Base-by-base conservation (phyloP, 2,113 vertebrate species). In the Crotalus viridis region DNA sequence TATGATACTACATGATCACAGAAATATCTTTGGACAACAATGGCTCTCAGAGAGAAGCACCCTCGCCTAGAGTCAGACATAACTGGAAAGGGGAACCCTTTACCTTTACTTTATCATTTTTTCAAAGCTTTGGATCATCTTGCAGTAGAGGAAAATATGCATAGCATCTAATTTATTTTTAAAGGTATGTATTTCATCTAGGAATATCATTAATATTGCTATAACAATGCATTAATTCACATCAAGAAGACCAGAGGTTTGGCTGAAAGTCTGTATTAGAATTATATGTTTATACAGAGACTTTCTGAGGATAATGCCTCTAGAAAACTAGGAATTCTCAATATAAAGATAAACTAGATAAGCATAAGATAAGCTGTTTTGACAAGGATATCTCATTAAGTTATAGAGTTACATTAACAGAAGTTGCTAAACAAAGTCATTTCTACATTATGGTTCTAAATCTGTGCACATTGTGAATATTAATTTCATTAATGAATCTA, bases 111-210 rank as follows among this genome's bases (percentile, higher is more conserved):
- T 64, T 64, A 57, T 24, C 7, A 96, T 91, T 92, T 94, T 96
- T 97, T 96, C 95, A 97, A 95, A 97, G 95, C 92, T 69, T 7
- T 86, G 93, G 94, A 95, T 95, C 94, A 94, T 88, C 91, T 93
- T 91, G 94, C 92, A 94, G 93, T 52, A 93, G 94, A 95, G 94
- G 59, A 93, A 93, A 96, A 96, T 93, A 94, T 95, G 94, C 89
- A 92, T 93, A 95, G 89, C 81, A 39, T 87, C 94, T 96, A 95
- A 97, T 95, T 95, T 89, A 95, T 94, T 97, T 96, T 97, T 90
- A 95, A 96, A 94, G 51, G 94, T 95, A 93, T 96, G 93, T 97
- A 97, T 96, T 96, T 96, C 95, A 95, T 96, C 95, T 96, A 96
- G 94, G 87, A 95, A 90, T 90, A 94, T 96, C 96, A 95, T 95